phyloP scores from a whole-genome alignment of 2,888 invertebrate species.

The Drosophila nr. fundita region DNA sequence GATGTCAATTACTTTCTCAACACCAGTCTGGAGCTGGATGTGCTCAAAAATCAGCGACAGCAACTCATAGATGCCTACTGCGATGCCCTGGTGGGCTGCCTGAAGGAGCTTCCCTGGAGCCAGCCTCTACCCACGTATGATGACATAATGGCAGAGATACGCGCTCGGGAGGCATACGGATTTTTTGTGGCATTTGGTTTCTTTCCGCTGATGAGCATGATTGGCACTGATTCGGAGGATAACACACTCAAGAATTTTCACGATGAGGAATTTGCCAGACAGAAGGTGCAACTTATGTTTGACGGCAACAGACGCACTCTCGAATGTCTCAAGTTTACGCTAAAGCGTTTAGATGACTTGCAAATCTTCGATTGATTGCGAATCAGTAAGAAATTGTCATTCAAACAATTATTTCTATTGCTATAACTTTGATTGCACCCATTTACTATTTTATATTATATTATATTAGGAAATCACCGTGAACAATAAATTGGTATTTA shows the following conservation, averaged over 20 bases:
- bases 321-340: conserved; percentile 74
- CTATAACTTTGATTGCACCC: conserved; percentile 9
- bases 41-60: conserved; percentile 69
- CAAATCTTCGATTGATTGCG: conserved; percentile 73
- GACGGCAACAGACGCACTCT: conserved; percentile 80
- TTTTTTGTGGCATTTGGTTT: conserved; percentile 84
- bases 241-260: conserved; percentile 82
- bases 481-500: conserved; percentile 1
- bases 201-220: conserved; percentile 83
- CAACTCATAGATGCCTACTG: conserved; percentile 77
- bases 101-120: conserved; percentile 66
- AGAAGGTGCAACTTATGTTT: conserved; percentile 83
- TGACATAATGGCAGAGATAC: conserved; percentile 75
- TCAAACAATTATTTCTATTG: conserved; percentile 1
- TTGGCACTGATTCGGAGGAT: conserved; percentile 80
- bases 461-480: background rate
- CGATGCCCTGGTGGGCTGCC: conserved; percentile 60
- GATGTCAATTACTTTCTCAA: conserved; percentile 85
- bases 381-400: background rate
- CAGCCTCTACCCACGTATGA: conserved; percentile 68
- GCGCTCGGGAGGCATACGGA: conserved; percentile 80
- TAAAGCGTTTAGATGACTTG: conserved; percentile 79
- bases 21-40: conserved; percentile 82
- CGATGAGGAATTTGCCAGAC: conserved; percentile 77
- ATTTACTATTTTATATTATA: conserved; percentile 12